Evolutionary conservation across 2,797 vertebrate species (phyloP).

Genomic region (Hephaestus fuliginosus): DNA sequence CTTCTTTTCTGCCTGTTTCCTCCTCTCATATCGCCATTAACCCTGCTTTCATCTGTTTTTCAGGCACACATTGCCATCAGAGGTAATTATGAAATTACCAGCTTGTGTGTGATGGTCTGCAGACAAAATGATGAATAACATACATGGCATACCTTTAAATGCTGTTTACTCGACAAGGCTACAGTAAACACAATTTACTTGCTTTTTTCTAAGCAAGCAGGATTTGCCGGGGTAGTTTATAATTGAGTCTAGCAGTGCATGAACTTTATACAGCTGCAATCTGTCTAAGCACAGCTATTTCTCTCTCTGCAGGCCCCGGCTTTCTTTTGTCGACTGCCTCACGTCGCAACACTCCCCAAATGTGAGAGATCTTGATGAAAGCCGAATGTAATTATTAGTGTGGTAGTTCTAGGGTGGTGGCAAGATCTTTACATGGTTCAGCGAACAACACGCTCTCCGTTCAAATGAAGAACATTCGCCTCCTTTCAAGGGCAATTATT

Average conservation of each 20-base stretch:
- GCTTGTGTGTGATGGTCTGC: constrained; percentile 50
- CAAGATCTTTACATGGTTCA: constrained; percentile 82
- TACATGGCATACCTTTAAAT: constrained; percentile 76
- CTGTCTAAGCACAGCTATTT: constrained; percentile 78
- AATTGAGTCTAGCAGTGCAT: constrained; percentile 85
- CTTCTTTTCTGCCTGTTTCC: constrained; percentile 37
- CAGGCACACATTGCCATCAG: constrained; percentile 45
- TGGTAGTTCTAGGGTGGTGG: constrained; percentile 65
- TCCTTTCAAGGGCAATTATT: constrained; percentile 83
- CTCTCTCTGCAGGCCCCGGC: constrained; percentile 62
- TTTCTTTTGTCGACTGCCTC: constrained; percentile 74
- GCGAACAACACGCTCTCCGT: constrained; percentile 67
- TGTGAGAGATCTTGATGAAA: constrained; percentile 83
- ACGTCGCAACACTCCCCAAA: constrained; percentile 71
- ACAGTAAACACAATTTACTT: constrained; percentile 81
- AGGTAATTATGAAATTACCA: constrained; percentile 66
- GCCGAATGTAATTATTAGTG: constrained; percentile 85
- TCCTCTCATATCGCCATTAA: constrained; percentile 56
- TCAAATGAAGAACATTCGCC: constrained; percentile 75
- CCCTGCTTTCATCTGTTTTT: constrained; percentile 69
- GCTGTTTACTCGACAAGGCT: constrained; percentile 69
- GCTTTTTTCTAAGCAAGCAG: constrained; percentile 70
- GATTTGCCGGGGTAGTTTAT: constrained; percentile 80
- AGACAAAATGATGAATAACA: constrained; percentile 75
- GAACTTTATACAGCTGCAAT: constrained; percentile 82